Percentiles rank a stretch among this genome's conserved stretches.
These are phyloP conservation scores for Helicoverpa assulta DNA, from an alignment of 2,888 invertebrate species.

Conservation along the genomic window DNA sequence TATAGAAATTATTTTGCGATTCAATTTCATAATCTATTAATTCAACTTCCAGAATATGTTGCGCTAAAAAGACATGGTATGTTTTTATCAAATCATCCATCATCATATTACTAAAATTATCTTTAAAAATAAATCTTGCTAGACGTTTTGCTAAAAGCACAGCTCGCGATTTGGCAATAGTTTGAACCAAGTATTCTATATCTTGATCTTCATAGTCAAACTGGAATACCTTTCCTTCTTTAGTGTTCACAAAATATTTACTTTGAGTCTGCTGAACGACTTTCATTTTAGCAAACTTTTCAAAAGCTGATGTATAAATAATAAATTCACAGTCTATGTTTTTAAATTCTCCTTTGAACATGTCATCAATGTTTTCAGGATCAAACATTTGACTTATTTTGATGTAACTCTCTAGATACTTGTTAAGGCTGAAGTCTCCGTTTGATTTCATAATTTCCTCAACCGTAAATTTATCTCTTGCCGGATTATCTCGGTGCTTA, in stretches of 20 bases:
- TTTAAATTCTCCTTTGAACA: constrained; percentile 42
- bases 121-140: constrained; percentile 44
- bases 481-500: constrained; percentile 55
- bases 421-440: constrained; percentile 46
- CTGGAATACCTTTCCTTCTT: constrained; percentile 35
- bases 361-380: constrained; percentile 29
- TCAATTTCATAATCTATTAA: background rate
- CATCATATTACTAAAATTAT: constrained; percentile 45
- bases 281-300: constrained; percentile 33
- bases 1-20: constrained; percentile 4
- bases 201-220: constrained; percentile 46
- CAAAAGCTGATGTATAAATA: constrained; percentile 54
- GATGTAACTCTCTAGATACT: constrained; percentile 56
- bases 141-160: constrained; percentile 44
- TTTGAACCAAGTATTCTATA: constrained; percentile 32
- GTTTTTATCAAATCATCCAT: constrained; percentile 47
- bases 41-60: constrained; percentile 24
- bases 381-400: constrained; percentile 41
- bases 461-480: constrained; percentile 44
- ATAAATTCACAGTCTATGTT: constrained; percentile 50
- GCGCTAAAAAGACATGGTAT: constrained; percentile 49
- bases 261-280: background rate
- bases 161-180: constrained; percentile 42
- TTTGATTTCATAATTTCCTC: constrained; percentile 42
- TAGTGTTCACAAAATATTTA: constrained; percentile 40